A percentile compares a stretch with the other conserved stretches of the same genome.
Evolutionary conservation across 2,113 vertebrate genomes (phyloP).

Genomic region (Garra rufa): DNA sequence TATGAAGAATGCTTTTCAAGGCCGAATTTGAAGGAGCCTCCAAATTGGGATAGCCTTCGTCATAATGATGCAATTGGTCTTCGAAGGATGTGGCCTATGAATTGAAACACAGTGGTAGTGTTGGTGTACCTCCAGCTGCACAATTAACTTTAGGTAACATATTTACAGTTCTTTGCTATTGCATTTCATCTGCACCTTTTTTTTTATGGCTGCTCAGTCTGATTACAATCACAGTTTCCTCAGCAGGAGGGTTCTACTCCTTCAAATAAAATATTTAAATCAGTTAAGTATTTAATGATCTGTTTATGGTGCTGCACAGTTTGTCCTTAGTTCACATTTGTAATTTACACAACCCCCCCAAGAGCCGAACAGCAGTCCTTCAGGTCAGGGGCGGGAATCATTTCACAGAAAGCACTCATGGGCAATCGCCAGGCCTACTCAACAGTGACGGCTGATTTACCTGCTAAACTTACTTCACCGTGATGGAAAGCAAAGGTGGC

Average conservation of each 20-base stretch:
- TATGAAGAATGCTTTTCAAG: too few relatives aligned
- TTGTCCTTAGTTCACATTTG: conserved; percentile 6
- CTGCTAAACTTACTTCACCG: conserved; percentile 36
- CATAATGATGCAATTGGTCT: too few relatives aligned
- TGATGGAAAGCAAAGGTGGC: conserved; percentile 30
- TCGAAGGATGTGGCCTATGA: too few relatives aligned
- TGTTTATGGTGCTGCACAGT: background rate
- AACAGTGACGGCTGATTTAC: conserved; percentile 43
- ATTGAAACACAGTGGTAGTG: too few relatives aligned
- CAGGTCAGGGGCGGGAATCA: background rate
- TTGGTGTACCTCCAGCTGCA: too few relatives aligned
- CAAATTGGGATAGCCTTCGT: too few relatives aligned
- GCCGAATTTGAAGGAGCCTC: too few relatives aligned
- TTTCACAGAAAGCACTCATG: conserved; percentile 25
- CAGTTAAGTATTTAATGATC: background rate
- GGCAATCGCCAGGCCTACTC: conserved; percentile 28
- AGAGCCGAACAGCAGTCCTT: background rate
- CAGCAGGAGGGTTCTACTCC: background rate
- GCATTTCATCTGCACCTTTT: background rate
- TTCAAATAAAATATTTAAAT: conserved; percentile 1
- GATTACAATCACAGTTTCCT: background rate
- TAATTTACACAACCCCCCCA: background rate
- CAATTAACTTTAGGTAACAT: background rate
- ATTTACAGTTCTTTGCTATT: background rate
- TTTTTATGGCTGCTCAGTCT: background rate